Evolutionary conservation across 2,797 vertebrate species (phyloP), one percentile per base, ranked within the genome.

Genomic region (Microcaecilia unicolor): DNA sequence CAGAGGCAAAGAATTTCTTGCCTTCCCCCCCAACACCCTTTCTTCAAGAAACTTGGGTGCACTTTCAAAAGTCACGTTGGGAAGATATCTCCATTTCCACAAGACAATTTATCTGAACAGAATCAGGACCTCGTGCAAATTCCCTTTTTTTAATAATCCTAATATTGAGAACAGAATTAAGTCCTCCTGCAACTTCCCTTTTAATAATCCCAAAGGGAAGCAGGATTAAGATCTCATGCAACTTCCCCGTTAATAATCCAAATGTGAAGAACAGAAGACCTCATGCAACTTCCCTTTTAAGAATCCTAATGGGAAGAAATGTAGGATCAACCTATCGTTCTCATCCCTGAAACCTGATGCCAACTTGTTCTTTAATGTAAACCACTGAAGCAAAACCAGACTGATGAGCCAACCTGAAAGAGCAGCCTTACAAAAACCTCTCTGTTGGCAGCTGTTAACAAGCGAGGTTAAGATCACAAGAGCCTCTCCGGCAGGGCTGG

Each of bases 341-440:
- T 55, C 37, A 22, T 51, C 43, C 37, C 57, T 15, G 67, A 62
- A 55, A 74, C 61, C 66, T 74, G 71, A 74, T 67, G 62, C 76
- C 67, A 65, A 67, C 51, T 67, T 67, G 55, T 52, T 54, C 53
- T 42, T 51, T 53, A 74, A 71, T 60, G 58, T 74, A 73, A 75
- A 48, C 72, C 76, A 78, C 58, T 2, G 43, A 71, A 62, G 53
- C 64, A 73, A 76, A 76, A 63, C 63, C 61, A 70, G 64, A 64
- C n/a, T n/a, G n/a, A n/a, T n/a, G n/a, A n/a, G 58, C 64, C 68
- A 60, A 67, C 58, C 33, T 41, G 45, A 20, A 43, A 28, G 46
- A 51, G 58, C 37, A 55, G 48, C 48, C 40, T 43, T 44, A 23
- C 59, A 74, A 39, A 63, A 57, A 55, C 39, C 18, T 22, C 13